phyloP scores from a whole-genome alignment of 2,113 vertebrate genomes.

The Trematomus loennbergii region DNA sequence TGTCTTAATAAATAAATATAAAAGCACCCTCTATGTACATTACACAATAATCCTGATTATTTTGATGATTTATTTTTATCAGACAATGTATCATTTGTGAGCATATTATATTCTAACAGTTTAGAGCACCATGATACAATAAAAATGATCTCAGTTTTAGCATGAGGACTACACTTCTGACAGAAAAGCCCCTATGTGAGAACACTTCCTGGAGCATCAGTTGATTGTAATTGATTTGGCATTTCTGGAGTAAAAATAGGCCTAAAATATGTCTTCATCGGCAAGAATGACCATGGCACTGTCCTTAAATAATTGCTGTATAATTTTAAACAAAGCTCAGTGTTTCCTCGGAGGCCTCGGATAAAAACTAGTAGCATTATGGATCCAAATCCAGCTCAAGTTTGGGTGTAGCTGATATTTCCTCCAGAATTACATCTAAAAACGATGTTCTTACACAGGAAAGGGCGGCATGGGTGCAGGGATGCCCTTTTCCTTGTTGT shows the following conservation, averaged over 20 bases:
- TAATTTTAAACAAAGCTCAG: slow-evolving; percentile 1
- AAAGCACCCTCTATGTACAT: not conserved
- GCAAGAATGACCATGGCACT: slow-evolving; percentile 12
- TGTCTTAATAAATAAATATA: not conserved
- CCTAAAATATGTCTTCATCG: slow-evolving; percentile 22
- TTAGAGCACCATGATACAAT: not conserved
- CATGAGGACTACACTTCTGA: slow-evolving; percentile 9
- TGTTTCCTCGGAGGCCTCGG: not conserved
- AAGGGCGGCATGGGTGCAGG: slow-evolving; percentile 10
- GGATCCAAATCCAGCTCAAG: slow-evolving; percentile 7
- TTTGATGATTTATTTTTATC: not conserved
- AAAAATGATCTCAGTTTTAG: not conserved
- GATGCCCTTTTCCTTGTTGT: slow-evolving; percentile 38
- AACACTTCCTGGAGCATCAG: slow-evolving; percentile 8
- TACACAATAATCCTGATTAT: not conserved
- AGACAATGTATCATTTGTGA: not conserved
- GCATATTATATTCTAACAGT: not conserved
- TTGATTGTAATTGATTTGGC: slow-evolving; percentile 44
- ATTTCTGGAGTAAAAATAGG: slow-evolving; percentile 46
- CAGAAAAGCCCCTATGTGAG: not conserved
- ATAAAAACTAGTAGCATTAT: not conserved
- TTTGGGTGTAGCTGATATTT: not conserved
- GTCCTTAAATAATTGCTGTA: not conserved
- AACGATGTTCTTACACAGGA: not conserved
- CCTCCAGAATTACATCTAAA: not conserved